Conservation (phyloP, 2,113 vertebrate species). For the Suncus etruscus region DNA sequence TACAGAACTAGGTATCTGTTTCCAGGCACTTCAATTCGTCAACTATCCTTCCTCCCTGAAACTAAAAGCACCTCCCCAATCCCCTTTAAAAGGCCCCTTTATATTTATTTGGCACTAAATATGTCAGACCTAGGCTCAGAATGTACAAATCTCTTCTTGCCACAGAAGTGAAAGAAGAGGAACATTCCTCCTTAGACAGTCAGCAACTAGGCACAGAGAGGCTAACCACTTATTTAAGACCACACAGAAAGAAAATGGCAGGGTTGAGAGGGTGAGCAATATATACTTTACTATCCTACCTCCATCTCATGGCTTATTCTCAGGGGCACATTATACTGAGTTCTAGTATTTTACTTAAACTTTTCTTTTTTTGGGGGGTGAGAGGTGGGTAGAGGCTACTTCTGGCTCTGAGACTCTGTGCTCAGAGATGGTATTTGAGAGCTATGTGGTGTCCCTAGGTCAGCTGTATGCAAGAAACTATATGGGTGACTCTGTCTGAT, state of each 20-base stretch:
- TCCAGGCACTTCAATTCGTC: neutral
- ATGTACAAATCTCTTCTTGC: neutral
- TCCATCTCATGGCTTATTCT: no score
- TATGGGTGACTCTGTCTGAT: no score
- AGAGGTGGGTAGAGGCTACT: no score
- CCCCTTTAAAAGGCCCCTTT: neutral
- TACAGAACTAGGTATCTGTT: neutral
- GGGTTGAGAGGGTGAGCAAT: no score
- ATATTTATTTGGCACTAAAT: neutral
- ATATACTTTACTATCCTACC: no score
- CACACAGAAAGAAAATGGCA: neutral
- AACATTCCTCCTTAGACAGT: neutral
- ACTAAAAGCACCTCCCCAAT: neutral
- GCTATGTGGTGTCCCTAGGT: no score
- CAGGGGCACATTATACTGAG: no score
- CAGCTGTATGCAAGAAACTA: no score
- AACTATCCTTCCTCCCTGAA: neutral
- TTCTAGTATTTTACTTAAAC: no score
- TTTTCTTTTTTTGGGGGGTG: no score
- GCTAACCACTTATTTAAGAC: neutral
- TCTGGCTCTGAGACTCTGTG: no score
- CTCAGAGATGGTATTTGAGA: no score
- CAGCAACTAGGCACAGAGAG: constrained; percentile 12
- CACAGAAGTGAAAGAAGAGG: neutral
- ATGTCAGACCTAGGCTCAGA: neutral